Conservation (phyloP, 1,140 invertebrate species). For the Microplitis demolitor region DNA sequence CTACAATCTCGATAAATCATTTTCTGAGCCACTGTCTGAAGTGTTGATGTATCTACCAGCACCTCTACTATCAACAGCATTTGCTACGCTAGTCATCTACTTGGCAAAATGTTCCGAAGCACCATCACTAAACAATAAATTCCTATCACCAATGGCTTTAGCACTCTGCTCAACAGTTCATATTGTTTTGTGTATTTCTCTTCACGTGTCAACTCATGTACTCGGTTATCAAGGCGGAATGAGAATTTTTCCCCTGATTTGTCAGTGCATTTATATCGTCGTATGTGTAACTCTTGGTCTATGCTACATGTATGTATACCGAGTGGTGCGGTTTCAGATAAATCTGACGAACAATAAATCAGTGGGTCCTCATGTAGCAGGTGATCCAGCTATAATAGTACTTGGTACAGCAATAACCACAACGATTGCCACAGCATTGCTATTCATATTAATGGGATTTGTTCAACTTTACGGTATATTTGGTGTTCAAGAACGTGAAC, state of each 20-base stretch:
- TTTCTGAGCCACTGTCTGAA: constrained; percentile 78
- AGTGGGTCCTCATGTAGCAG: constrained; percentile 47
- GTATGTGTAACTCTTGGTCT: constrained; percentile 79
- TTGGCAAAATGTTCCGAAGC: constrained; percentile 73
- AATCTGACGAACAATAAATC: constrained; percentile 49
- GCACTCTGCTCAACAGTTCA: constrained; percentile 75
- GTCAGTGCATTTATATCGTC: constrained; percentile 81
- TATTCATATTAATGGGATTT: constrained; percentile 80
- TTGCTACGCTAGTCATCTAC: constrained; percentile 83
- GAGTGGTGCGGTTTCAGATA: constrained; percentile 54
- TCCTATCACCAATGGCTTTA: constrained; percentile 75
- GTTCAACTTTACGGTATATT: constrained; percentile 85
- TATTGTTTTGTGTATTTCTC: constrained; percentile 75
- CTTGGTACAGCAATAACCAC: constrained; percentile 79
- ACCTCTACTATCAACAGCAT: constrained; percentile 82
- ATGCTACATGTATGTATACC: constrained; percentile 84
- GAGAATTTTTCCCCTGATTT: constrained; percentile 73
- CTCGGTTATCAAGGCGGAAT: constrained; percentile 59
- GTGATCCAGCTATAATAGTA: constrained; percentile 56
- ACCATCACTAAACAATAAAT: constrained; percentile 62
- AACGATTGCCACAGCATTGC: constrained; percentile 80
- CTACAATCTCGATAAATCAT: constrained; percentile 80
- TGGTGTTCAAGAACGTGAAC: constrained; percentile 67
- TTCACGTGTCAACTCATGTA: constrained; percentile 73
- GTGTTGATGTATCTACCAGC: constrained; percentile 82